These are phyloP conservation scores for Coreoperca whiteheadi DNA, from an alignment of 2,113 vertebrate species.

Conservation along the genomic window DNA sequence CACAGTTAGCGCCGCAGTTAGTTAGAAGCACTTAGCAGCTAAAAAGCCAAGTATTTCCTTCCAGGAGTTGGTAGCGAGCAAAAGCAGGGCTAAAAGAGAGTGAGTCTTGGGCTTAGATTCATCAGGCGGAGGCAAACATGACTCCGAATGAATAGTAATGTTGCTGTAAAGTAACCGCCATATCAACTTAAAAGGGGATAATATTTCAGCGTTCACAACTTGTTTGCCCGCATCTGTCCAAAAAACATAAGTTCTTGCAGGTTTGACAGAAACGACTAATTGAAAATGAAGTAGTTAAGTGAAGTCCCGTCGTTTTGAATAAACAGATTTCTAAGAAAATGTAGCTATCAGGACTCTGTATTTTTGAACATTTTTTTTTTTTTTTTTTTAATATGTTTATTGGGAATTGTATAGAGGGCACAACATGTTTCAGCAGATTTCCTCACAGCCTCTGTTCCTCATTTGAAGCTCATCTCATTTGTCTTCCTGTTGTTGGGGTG, in stretches of 20 bases:
- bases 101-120: background rate
- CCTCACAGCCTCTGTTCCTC: constrained; percentile 1
- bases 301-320: background rate
- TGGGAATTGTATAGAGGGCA: background rate
- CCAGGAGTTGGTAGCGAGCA: background rate
- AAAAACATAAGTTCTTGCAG: too few relatives aligned
- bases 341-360: background rate
- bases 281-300: background rate
- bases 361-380: background rate
- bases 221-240: too few relatives aligned
- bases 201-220: too few relatives aligned
- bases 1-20: too few relatives aligned
- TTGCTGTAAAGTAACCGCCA: background rate
- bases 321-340: background rate
- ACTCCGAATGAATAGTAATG: background rate
- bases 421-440: background rate
- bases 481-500: background rate
- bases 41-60: background rate
- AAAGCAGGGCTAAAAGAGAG: background rate
- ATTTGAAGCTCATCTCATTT: constrained; percentile 32
- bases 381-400: too few relatives aligned
- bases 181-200: background rate
- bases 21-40: background rate
- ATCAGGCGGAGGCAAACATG: background rate
- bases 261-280: background rate